Percentiles rank a stretch among this genome's conserved stretches.
phyloP scores from a whole-genome alignment of 2,888 invertebrate species.

The Sabatieria punctata region DNA sequence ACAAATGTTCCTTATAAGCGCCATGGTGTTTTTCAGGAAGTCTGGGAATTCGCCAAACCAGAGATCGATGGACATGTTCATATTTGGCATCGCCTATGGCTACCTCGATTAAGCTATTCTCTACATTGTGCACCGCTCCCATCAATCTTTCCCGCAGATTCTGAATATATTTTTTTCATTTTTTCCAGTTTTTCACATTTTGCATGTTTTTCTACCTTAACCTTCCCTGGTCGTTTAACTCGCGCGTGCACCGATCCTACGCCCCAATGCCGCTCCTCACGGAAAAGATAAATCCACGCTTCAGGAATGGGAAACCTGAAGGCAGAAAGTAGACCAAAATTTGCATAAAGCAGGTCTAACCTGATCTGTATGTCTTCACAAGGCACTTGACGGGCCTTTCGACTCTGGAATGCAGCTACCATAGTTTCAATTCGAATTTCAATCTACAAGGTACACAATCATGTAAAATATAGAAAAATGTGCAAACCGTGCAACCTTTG shows the following conservation, averaged over 20 bases:
- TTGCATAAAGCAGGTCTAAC: conserved; percentile 29
- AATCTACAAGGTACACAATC: too few species aligned
- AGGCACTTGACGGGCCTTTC: conserved; percentile 74
- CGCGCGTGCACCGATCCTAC: conserved; percentile 93
- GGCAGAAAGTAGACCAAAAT: background rate
- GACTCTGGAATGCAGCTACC: conserved; percentile 88
- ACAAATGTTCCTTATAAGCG: conserved; percentile 90
- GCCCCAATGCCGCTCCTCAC: conserved; percentile 74
- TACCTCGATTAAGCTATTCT: conserved; percentile 79
- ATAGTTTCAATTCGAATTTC: conserved; percentile 84
- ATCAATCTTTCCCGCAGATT: conserved; percentile 30
- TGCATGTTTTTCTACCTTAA: conserved; percentile 32
- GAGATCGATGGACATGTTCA: conserved; percentile 81
- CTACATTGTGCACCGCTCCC: conserved; percentile 72
- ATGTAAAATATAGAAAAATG: conserved; percentile 6
- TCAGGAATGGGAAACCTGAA: conserved; percentile 77
- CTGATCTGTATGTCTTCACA: conserved; percentile 91
- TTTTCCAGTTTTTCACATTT: background rate
- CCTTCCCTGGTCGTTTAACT: conserved; percentile 41
- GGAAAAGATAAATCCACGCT: conserved; percentile 96
- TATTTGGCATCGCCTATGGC: conserved; percentile 91
- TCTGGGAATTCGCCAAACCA: conserved; percentile 93
- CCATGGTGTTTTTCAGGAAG: conserved; percentile 98
- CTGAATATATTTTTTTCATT: conserved; percentile 12
- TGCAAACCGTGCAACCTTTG: conserved; percentile 17